Conservation (phyloP, 2,797 vertebrate species). For the Sus cebifrons region DNA sequence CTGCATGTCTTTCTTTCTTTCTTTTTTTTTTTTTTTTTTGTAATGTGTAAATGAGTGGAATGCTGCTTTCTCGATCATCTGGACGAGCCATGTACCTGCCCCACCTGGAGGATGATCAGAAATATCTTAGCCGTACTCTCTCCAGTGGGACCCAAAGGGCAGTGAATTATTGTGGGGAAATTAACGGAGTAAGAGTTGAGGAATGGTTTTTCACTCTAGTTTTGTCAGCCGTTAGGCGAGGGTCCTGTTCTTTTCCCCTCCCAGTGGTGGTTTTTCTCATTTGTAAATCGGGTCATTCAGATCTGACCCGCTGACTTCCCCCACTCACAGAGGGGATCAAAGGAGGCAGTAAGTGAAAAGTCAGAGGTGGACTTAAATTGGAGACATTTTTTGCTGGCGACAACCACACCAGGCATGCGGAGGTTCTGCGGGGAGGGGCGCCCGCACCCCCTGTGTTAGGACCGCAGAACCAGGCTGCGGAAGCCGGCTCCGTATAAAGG, state of each 20-base stretch:
- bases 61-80: constrained; percentile 28
- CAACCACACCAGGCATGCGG: background rate
- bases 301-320: background rate
- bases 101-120: constrained; percentile 65
- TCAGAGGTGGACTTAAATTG: background rate
- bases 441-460: background rate
- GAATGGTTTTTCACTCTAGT: constrained; percentile 50
- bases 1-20: background rate
- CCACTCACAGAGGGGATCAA: background rate
- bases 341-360: constrained; percentile 5
- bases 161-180: constrained; percentile 29
- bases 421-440: background rate
- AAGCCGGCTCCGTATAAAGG: background rate
- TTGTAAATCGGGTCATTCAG: constrained; percentile 24
- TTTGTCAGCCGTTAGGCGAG: constrained; percentile 63
- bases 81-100: constrained; percentile 34
- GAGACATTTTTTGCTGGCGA: background rate
- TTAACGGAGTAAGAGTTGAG: constrained; percentile 67
- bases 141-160: constrained; percentile 16
- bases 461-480: background rate
- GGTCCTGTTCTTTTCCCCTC: constrained; percentile 34
- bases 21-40: background rate
- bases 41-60: background rate
- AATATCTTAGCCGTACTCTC: constrained; percentile 42
- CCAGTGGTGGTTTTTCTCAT: constrained; percentile 37